A percentile compares a stretch with the other conserved stretches of the same genome.
Evolutionary conservation across 2,888 invertebrate genomes (phyloP).

Genomic region (Dicycla oo): DNA sequence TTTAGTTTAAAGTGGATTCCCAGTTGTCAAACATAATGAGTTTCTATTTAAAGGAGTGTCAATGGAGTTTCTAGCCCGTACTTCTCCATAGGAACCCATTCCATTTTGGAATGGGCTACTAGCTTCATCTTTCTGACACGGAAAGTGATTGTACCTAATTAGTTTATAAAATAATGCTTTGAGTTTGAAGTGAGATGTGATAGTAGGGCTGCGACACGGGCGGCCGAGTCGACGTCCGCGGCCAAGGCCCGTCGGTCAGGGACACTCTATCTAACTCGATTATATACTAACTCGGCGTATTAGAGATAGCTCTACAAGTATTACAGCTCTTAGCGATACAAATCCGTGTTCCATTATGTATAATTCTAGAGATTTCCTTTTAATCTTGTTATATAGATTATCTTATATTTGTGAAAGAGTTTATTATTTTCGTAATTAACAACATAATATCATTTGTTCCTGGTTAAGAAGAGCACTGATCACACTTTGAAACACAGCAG

Average conservation of each 20-base stretch:
- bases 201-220: constrained; percentile 62
- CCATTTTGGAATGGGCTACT: too few relatives aligned
- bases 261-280: constrained; percentile 84
- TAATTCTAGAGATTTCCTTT: constrained; percentile 15
- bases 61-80: background rate
- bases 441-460: background rate
- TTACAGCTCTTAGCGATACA: constrained; percentile 34
- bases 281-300: constrained; percentile 62
- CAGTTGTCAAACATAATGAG: constrained; percentile 30
- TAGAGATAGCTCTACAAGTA: constrained; percentile 49
- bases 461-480: background rate
- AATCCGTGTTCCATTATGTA: constrained; percentile 37
- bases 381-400: constrained; percentile 10
- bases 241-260: constrained; percentile 88
- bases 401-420: background rate
- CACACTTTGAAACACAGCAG: constrained; percentile 10
- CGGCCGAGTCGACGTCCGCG: constrained; percentile 82
- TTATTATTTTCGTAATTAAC: constrained; percentile 4
- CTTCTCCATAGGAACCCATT: background rate
- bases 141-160: background rate
- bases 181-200: constrained; percentile 39
- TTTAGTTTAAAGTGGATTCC: background rate
- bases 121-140: background rate
- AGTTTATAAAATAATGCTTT: background rate
- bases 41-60: background rate